Base-by-base conservation (phyloP, 2,888 invertebrate genomes). In the Neoitamus cyanurus region DNA sequence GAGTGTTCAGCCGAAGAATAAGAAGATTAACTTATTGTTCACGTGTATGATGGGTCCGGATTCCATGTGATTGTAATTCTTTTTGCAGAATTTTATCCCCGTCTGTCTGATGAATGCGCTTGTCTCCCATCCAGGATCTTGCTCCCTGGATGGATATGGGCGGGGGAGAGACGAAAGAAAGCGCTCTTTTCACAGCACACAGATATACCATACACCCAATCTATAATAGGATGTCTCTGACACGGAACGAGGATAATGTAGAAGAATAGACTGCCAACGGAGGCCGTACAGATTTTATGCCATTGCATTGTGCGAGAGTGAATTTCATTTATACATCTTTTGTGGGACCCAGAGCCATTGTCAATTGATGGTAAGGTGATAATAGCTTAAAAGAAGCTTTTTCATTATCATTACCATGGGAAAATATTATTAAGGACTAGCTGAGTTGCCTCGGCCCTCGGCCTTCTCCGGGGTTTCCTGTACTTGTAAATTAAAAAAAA, bases 1-100 rank as follows among this genome's bases (percentile, higher is more conserved):
- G 69, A 68, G 82, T 69, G 82, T 69, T 82, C 69, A 69, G 36
- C 69, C 7, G 20, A 82, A 69, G 82, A 82, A 82, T 82, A 82
- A 82, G 82, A 69, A 82, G 82, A 82, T 82, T 82, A 82, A 25
- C 36, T 36, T 25, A 82, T 82, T 82, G 82, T 82, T 82, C 69
- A 68, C 13, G 28, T 82, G 69, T 25, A 37, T 25, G n/a, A 36
- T n/a, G 36, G 58, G 58, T 34, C 9, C 11, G 82, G 69, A 82
- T 37, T 82, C 30, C 28, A 31, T 80, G 34, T 68, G 58, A 80
- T 80, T 68, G 13, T 46, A 31, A 34, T 73, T 42, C 73, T 37
- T 73, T 36, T 42, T 77, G 42, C 58, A 7, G 58, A 48, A 31
- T 78, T 78, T 58, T 48, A 48, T 78, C 13, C 78, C n/a, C n/a